These are phyloP conservation scores for Lonchura striata DNA, from an alignment of 2,113 vertebrate genomes.

Conservation along the genomic window DNA sequence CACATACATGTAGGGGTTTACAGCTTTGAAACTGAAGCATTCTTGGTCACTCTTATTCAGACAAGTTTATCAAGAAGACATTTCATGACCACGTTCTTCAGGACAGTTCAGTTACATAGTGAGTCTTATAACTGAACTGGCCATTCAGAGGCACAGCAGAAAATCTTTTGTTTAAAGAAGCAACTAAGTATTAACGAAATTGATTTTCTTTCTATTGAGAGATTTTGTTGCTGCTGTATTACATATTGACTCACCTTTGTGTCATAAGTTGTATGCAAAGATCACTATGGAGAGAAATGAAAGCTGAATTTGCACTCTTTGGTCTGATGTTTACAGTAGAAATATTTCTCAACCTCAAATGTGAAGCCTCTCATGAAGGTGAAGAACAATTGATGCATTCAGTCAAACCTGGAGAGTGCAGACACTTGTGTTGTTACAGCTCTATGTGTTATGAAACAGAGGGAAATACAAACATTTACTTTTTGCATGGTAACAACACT, in stretches of 20 bases:
- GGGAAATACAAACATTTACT: neutral
- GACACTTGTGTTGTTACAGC: slow-evolving; percentile 8
- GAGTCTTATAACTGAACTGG: neutral
- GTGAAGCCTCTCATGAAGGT: neutral
- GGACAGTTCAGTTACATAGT: neutral
- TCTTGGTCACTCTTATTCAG: neutral
- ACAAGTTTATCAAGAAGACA: neutral
- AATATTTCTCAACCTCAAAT: slow-evolving; percentile 49
- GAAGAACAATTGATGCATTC: slow-evolving; percentile 40
- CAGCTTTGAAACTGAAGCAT: neutral
- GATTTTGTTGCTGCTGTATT: neutral
- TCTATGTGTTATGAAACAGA: neutral
- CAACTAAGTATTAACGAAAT: neutral
- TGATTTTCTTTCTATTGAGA: neutral
- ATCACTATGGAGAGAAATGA: slow-evolving; percentile 49
- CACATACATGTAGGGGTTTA: neutral
- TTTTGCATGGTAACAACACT: neutral
- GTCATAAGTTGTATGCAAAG: neutral
- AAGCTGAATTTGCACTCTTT: slow-evolving; percentile 17
- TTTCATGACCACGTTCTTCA: neutral
- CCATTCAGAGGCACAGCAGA: neutral
- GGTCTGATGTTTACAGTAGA: slow-evolving; percentile 40
- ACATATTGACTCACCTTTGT: neutral
- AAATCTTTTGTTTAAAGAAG: slow-evolving; percentile 10
- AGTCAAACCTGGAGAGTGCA: neutral